These are phyloP conservation scores for Melanogrammus aeglefinus DNA, from an alignment of 2,797 vertebrate genomes.

Conservation along the genomic window DNA sequence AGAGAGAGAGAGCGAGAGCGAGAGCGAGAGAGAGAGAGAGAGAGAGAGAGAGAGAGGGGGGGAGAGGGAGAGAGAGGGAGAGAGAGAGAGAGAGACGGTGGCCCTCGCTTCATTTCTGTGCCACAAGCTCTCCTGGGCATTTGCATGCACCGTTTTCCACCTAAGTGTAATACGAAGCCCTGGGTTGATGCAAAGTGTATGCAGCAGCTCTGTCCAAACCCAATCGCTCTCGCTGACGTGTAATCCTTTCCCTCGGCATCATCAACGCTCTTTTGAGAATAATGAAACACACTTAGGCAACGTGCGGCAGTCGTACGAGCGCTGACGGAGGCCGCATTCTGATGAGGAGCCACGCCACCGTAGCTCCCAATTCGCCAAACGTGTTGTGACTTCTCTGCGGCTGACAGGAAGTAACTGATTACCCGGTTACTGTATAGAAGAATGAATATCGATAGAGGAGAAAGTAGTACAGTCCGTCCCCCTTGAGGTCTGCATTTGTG, in stretches of 20 bases:
- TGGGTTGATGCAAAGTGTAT: slow-evolving; percentile 77
- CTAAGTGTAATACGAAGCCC: slow-evolving; percentile 79
- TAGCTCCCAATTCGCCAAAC: slow-evolving; percentile 64
- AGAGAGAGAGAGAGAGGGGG: neutral
- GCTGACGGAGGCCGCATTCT: slow-evolving; percentile 54
- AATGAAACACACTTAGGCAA: slow-evolving; percentile 77
- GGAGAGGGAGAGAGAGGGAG: slow-evolving; percentile 23
- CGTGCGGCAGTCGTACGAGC: slow-evolving; percentile 64
- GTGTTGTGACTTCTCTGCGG: slow-evolving; percentile 65
- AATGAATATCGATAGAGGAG: slow-evolving; percentile 20
- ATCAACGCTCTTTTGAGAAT: slow-evolving; percentile 72
- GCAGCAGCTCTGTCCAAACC: slow-evolving; percentile 78
- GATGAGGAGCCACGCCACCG: slow-evolving; percentile 61
- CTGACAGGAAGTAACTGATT: slow-evolving; percentile 49
- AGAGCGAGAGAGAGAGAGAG: neutral
- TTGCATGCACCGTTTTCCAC: slow-evolving; percentile 75
- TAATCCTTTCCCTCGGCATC: slow-evolving; percentile 73
- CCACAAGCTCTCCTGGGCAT: slow-evolving; percentile 77
- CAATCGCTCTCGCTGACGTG: slow-evolving; percentile 79
- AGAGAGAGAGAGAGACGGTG: slow-evolving; percentile 48
- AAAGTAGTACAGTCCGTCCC: no score
- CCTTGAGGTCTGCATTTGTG: neutral
- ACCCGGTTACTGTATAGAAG: slow-evolving; percentile 58
- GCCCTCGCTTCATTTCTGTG: slow-evolving; percentile 77
- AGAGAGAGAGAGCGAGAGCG: neutral